A percentile compares a stretch with the other conserved stretches of the same genome.
Evolutionary conservation across 1,140 invertebrate genomes (phyloP).

Genomic region (Neotoxoptera formosana): DNA sequence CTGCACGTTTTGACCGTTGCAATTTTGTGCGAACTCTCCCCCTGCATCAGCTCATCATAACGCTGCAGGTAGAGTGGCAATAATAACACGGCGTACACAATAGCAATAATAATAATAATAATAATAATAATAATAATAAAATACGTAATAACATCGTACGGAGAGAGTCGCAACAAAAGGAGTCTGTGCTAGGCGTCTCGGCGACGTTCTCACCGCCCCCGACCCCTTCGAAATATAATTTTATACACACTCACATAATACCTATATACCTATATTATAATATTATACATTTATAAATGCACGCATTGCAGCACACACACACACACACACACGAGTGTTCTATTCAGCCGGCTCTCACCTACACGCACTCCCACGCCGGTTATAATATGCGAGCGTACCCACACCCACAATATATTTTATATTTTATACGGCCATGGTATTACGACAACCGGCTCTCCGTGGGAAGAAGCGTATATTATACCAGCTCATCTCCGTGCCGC

Average conservation of each 20-base stretch:
- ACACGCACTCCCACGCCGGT: background rate
- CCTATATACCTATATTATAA: background rate
- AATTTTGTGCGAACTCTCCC: background rate
- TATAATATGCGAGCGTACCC: background rate
- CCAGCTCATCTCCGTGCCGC: too few relatives aligned
- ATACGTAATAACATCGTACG: background rate
- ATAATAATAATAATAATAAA: constrained; percentile 2
- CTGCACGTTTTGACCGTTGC: background rate
- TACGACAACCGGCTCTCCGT: background rate
- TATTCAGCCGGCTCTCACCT: background rate
- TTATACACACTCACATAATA: background rate
- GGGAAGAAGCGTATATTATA: constrained; percentile 34
- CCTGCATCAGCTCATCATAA: too few relatives aligned
- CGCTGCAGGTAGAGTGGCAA: background rate
- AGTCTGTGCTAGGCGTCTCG: background rate
- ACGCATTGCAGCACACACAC: background rate
- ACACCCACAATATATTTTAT: background rate
- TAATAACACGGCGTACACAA: background rate
- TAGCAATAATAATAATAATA: background rate
- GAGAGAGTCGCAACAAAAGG: background rate
- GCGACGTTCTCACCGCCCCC: background rate
- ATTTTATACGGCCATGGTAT: too few relatives aligned
- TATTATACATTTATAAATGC: background rate
- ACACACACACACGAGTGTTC: too few relatives aligned
- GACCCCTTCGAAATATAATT: background rate